These are phyloP conservation scores for Pygocentrus nattereri DNA, from an alignment of 2,797 vertebrate species.

Conservation along the genomic window DNA sequence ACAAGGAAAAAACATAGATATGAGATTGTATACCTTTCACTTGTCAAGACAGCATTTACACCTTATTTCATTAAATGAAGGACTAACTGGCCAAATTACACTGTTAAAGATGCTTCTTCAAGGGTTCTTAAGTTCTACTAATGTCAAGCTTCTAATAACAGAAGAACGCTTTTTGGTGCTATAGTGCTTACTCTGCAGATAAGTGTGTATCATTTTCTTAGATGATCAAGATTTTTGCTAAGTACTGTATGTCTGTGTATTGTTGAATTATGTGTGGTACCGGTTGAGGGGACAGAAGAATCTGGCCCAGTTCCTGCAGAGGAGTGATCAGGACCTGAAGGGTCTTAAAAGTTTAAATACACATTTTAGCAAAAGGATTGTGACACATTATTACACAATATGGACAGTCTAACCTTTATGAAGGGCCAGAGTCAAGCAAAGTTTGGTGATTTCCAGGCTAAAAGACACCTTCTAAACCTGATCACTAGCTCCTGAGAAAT, in stretches of 20 bases:
- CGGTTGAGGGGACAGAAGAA: slow-evolving; percentile 45
- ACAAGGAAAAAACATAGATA: too few relatives aligned
- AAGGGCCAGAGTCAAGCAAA: neutral
- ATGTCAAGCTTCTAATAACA: too few relatives aligned
- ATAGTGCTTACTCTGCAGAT: too few relatives aligned
- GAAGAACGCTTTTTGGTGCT: too few relatives aligned
- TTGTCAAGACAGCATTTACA: too few relatives aligned
- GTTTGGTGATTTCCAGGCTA: neutral
- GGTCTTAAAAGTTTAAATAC: slow-evolving; percentile 18
- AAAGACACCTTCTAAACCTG: neutral
- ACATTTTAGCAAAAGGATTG: neutral
- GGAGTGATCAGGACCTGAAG: slow-evolving; percentile 52
- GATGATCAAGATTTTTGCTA: too few relatives aligned
- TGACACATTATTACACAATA: neutral
- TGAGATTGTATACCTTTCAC: too few relatives aligned
- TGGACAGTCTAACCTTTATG: neutral
- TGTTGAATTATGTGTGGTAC: slow-evolving; percentile 27
- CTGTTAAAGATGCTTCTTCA: too few relatives aligned
- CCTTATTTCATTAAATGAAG: too few relatives aligned
- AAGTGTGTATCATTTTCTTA: too few relatives aligned
- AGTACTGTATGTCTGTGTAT: neutral
- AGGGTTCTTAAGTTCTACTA: too few relatives aligned
- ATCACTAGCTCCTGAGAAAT: neutral
- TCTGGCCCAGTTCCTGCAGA: slow-evolving; percentile 55
- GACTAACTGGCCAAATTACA: too few relatives aligned